A percentile compares a stretch with the other conserved stretches of the same genome.
phyloP scores from a whole-genome alignment of 2,113 vertebrate species.

The Lepisosteus osseus region DNA sequence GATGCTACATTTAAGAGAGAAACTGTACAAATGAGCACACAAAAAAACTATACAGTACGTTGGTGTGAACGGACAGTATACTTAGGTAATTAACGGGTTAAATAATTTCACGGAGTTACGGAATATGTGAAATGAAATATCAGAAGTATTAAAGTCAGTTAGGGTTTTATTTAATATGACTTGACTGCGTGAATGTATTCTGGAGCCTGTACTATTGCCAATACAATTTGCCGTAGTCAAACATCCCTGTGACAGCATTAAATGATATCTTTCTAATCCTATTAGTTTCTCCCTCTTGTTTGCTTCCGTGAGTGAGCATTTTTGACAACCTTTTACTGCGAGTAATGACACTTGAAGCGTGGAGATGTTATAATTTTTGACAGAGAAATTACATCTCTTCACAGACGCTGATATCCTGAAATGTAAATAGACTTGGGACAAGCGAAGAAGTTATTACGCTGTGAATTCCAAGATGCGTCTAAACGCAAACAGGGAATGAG shows the following conservation, averaged over 20 bases:
- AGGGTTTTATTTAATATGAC: not conserved
- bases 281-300: slow-evolving; percentile 34
- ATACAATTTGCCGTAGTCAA: slow-evolving; percentile 15
- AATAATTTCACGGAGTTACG: too few relatives aligned
- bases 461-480: slow-evolving; percentile 1
- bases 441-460: not conserved
- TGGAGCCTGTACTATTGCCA: not conserved
- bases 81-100: too few relatives aligned
- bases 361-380: slow-evolving; percentile 30
- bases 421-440: slow-evolving; percentile 13
- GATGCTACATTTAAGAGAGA: too few relatives aligned
- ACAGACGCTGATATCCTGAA: slow-evolving; percentile 11
- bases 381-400: slow-evolving; percentile 31
- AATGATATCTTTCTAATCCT: slow-evolving; percentile 36
- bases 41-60: too few relatives aligned
- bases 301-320: slow-evolving; percentile 30
- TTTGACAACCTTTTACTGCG: slow-evolving; percentile 31
- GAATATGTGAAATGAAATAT: not conserved
- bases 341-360: slow-evolving; percentile 29
- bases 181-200: not conserved
- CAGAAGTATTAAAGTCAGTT: not conserved
- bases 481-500: not conserved
- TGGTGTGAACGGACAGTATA: too few relatives aligned
- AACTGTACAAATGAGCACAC: too few relatives aligned
- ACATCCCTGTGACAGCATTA: slow-evolving; percentile 28